Evolutionary conservation across 1,140 invertebrate species (phyloP), one percentile per base, ranked within the genome.

Genomic region (Mesaphorura yosii): DNA sequence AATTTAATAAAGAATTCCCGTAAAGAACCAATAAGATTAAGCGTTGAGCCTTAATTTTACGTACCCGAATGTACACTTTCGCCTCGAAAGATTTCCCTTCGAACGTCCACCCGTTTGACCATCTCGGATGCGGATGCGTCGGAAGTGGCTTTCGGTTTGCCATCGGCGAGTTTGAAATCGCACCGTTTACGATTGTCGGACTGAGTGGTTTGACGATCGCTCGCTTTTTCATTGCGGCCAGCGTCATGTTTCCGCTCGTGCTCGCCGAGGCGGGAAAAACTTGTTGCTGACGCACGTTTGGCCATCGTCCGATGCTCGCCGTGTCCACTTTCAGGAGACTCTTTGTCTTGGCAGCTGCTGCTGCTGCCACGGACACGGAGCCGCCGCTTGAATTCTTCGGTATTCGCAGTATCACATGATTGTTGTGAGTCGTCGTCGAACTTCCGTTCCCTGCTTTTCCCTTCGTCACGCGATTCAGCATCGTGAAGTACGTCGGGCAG

Each of bases 41-140:
- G n/a, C n/a, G n/a, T n/a, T n/a, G n/a, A n/a, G n/a, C n/a, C n/a
- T n/a, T n/a, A 38, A 4, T 39, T 38, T 22, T 6, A 44, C 28
- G 82, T 73, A 92, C 88, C 72, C 84, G 86, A 62, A 91, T 72
- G 72, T 84, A 89, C 60, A 93, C 84, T 75, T 83, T 83, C 40
- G 82, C 80, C 65, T 88, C 76, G 63, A 81, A 86, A 10, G 84
- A 73, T 63, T 86, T 78, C 28, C 89, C 88, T 64, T 86, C 80
- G 85, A 87, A 93, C 47, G 77, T 80, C 89, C 89, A 94, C 4
- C 88, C 88, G 64, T 92, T 90, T 61, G 83, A 87, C 84, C 86
- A 89, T 55, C 82, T 82, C 2, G 84, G 84, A 57, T 58, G 55
- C 39, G 49, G 44, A 14, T 45, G 39, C 3, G 53, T 15, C 6